phyloP scores from a whole-genome alignment of 2,797 vertebrate genomes.

The Erithacus rubecula region DNA sequence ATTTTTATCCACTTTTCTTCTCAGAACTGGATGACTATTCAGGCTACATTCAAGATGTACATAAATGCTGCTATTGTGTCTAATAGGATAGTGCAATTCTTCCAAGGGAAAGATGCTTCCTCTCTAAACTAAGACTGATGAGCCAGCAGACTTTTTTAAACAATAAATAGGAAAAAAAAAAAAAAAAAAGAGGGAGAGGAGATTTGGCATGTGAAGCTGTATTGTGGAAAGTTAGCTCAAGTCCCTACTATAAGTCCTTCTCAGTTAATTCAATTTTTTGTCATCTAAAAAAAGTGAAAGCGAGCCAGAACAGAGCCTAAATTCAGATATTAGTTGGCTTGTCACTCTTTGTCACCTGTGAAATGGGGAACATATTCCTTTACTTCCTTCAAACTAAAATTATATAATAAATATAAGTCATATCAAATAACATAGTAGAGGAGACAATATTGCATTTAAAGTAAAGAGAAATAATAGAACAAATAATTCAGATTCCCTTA shows the following conservation, averaged over 20 bases:
- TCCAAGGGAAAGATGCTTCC: not conserved
- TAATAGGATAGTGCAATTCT: not conserved
- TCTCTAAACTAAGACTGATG: not conserved
- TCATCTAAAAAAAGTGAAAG: not conserved
- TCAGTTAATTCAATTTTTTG: not conserved
- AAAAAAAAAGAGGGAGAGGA: fast-evolving
- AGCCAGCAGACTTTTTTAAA: not conserved
- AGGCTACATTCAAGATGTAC: not conserved
- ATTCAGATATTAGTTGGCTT: not conserved
- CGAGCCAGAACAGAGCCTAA: not conserved
- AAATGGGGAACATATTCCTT: not conserved
- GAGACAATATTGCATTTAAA: not conserved
- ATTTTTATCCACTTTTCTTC: not conserved
- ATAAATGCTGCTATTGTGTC: not conserved
- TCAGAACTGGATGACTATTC: not conserved
- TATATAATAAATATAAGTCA: not conserved
- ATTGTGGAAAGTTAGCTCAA: not conserved
- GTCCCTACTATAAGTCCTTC: not conserved
- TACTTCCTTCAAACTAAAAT: not conserved
- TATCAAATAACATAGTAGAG: not conserved
- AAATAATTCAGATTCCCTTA: not conserved
- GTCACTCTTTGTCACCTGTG: not conserved
- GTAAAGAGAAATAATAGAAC: not conserved
- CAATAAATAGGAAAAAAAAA: not conserved
- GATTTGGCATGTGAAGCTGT: not conserved